These are phyloP conservation scores for Harpagoxenus sublaevis DNA, from an alignment of 2,888 invertebrate genomes.

Conservation along the genomic window DNA sequence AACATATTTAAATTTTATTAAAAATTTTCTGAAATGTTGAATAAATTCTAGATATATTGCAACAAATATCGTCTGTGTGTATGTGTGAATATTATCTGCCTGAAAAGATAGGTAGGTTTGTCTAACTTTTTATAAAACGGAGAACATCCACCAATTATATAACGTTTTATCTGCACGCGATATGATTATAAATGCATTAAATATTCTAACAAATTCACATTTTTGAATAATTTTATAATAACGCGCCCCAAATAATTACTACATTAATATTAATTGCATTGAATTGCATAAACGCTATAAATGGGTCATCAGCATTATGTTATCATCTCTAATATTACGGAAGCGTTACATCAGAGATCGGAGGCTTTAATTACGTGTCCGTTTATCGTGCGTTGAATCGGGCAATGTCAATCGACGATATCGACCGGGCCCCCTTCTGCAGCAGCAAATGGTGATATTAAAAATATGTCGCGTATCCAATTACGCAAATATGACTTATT, in stretches of 20 bases:
- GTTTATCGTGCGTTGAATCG: constrained; percentile 42
- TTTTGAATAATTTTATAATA: constrained; percentile 33
- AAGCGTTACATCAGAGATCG: constrained; percentile 34
- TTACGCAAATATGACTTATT: constrained; percentile 44
- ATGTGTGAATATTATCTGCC: not conserved
- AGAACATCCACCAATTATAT: not conserved
- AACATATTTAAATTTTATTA: not conserved
- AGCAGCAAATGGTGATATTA: constrained; percentile 2
- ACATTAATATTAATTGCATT: constrained; percentile 38
- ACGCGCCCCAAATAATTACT: not conserved
- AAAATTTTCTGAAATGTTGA: not conserved
- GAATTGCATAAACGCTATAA: constrained; percentile 25
- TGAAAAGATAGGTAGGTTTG: not conserved
- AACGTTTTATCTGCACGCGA: not conserved
- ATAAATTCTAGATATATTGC: not conserved
- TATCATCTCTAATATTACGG: constrained; percentile 47
- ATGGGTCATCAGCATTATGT: constrained; percentile 31
- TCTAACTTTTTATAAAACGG: not conserved
- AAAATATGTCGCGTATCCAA: constrained; percentile 51
- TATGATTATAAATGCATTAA: not conserved
- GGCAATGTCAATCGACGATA: constrained; percentile 51
- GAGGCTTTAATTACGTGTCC: constrained; percentile 45
- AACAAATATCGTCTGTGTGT: not conserved
- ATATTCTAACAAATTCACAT: constrained; percentile 6
- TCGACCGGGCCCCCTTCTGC: constrained; percentile 1